Conservation (phyloP, 1,140 invertebrate genomes). For the Bombyx mandarina region DNA sequence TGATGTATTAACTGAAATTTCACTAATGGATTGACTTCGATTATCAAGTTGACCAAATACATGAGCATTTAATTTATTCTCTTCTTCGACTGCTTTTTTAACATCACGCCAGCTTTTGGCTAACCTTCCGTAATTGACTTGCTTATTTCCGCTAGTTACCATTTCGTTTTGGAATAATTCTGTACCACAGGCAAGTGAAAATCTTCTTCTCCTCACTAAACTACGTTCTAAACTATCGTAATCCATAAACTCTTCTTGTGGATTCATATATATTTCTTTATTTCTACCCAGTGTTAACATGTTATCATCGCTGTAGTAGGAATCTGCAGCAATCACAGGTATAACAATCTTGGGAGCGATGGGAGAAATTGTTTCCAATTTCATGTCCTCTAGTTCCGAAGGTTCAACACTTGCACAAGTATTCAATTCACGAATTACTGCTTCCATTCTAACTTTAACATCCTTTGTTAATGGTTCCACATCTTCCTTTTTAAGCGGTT, state of each 20-base stretch:
- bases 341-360: slow-evolving; percentile 55
- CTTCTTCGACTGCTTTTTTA: slow-evolving; percentile 32
- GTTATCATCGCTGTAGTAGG: slow-evolving; percentile 47
- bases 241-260: slow-evolving; percentile 56
- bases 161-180: slow-evolving; percentile 30
- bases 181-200: slow-evolving; percentile 50
- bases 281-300: slow-evolving; percentile 23
- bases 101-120: slow-evolving; percentile 56
- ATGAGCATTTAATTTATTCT: slow-evolving; percentile 2
- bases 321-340: slow-evolving; percentile 51
- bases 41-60: slow-evolving; percentile 6
- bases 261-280: slow-evolving; percentile 22
- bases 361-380: slow-evolving; percentile 28
- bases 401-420: slow-evolving; percentile 54
- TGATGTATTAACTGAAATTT: slow-evolving; percentile 56
- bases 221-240: slow-evolving; percentile 82
- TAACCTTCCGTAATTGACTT: slow-evolving; percentile 26
- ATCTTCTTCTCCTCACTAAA: slow-evolving; percentile 52
- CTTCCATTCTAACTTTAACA: slow-evolving; percentile 73
- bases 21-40: slow-evolving; percentile 11
- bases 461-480: slow-evolving; percentile 48
- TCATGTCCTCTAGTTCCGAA: slow-evolving; percentile 31
- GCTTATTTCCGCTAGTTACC: slow-evolving; percentile 17
- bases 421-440: slow-evolving; percentile 71
- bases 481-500: slow-evolving; percentile 29